Conservation (phyloP, 1,140 invertebrate genomes). For the Monomorium pharaonis region DNA sequence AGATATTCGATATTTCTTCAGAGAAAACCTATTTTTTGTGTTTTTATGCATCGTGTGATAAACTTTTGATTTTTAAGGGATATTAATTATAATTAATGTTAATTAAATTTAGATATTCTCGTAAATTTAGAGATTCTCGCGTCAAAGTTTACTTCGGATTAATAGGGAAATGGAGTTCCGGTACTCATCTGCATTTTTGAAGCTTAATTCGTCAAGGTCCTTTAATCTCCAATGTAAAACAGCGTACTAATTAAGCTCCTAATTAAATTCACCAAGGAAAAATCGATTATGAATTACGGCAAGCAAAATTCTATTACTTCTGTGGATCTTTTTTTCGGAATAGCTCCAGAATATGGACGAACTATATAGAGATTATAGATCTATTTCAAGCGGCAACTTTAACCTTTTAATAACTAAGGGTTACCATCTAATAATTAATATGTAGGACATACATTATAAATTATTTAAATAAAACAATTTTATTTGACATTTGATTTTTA, state of each 20-base stretch:
- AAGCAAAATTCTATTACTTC: slow-evolving; percentile 34
- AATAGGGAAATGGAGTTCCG: slow-evolving; percentile 49
- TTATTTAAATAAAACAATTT: background rate
- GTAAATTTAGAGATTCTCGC: slow-evolving; percentile 33
- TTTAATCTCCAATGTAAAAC: slow-evolving; percentile 59
- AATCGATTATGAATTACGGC: slow-evolving; percentile 50
- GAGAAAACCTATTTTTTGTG: background rate
- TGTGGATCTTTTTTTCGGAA: background rate
- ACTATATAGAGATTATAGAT: background rate
- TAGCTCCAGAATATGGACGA: background rate
- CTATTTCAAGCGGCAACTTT: slow-evolving; percentile 7
- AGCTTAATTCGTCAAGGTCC: slow-evolving; percentile 57
- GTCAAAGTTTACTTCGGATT: slow-evolving; percentile 50
- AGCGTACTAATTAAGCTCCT: slow-evolving; percentile 50
- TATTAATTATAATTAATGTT: slow-evolving; percentile 27
- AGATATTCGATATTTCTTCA: background rate
- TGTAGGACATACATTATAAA: background rate
- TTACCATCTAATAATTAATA: background rate
- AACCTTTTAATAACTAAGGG: background rate
- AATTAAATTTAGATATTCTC: too few species aligned
- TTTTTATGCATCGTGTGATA: background rate
- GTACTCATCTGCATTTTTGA: slow-evolving; percentile 57
- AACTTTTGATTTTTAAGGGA: slow-evolving; percentile 10
- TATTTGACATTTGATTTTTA: background rate
- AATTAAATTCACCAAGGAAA: slow-evolving; percentile 55